Evolutionary conservation across 2,888 invertebrate species (phyloP).

Genomic region (Sphaeridia pumilis): DNA sequence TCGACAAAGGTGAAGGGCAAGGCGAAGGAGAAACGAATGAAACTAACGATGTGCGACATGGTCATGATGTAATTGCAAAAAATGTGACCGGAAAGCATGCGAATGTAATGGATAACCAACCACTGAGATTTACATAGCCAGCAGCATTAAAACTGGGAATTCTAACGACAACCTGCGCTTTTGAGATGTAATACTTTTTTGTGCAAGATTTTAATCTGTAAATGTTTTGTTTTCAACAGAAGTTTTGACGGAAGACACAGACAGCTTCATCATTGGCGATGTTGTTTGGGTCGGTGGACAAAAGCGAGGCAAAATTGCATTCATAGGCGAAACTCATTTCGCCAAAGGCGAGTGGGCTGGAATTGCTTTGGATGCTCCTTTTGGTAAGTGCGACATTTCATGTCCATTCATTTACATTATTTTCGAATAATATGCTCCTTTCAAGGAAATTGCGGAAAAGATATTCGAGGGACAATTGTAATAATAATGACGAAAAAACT

Average conservation of each 20-base stretch:
- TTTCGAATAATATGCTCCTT: not conserved
- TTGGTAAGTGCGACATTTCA: slow-evolving; percentile 54
- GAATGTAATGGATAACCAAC: too few species aligned
- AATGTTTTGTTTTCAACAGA: slow-evolving; percentile 6
- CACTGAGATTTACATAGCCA: too few species aligned
- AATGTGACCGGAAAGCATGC: too few species aligned
- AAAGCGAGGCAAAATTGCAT: slow-evolving; percentile 84
- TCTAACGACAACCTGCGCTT: too few species aligned
- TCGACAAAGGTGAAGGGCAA: too few species aligned
- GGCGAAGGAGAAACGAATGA: too few species aligned
- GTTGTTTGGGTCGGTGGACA: slow-evolving; percentile 85
- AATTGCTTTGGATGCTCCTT: slow-evolving; percentile 85
- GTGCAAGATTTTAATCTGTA: not conserved
- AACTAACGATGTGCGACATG: too few species aligned
- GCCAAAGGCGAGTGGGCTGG: slow-evolving; percentile 98
- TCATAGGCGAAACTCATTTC: slow-evolving; percentile 89
- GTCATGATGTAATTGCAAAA: too few species aligned
- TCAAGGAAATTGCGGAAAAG: not conserved
- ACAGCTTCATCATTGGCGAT: slow-evolving; percentile 92
- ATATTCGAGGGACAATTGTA: not conserved
- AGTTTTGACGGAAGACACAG: slow-evolving; percentile 74
- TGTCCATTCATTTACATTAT: not conserved
- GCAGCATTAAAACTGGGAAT: too few species aligned
- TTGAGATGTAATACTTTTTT: too few species aligned
- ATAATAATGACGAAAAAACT: too few species aligned